phyloP scores from a whole-genome alignment of 2,797 vertebrate species.

The Rhabdomys pumilio region DNA sequence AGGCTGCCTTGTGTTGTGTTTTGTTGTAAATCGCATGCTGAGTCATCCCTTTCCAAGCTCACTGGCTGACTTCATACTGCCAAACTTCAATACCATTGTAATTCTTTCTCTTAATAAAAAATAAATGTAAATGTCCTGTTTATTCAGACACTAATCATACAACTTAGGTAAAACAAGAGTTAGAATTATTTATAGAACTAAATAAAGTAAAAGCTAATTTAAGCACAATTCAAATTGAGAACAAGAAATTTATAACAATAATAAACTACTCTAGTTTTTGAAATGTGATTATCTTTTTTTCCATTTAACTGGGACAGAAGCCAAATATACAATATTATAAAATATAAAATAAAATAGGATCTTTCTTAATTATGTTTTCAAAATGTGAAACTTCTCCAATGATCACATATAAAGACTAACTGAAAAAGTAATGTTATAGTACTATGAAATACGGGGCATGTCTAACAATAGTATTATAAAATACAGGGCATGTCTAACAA shows the following conservation, averaged over 20 bases:
- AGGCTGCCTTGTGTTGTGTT: slow-evolving; percentile 46
- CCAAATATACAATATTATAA: slow-evolving; percentile 65
- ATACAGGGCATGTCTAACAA: not conserved
- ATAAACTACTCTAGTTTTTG: slow-evolving; percentile 64
- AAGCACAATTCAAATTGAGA: not conserved
- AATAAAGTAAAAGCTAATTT: slow-evolving; percentile 46
- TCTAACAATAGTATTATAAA: not conserved
- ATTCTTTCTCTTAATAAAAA: slow-evolving; percentile 3
- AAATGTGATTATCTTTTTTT: slow-evolving; percentile 61
- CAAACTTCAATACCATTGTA: not conserved
- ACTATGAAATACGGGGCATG: not conserved
- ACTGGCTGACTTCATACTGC: not conserved
- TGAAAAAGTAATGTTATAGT: not conserved
- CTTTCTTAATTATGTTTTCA: not conserved
- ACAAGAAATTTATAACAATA: not conserved
- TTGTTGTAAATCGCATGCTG: slow-evolving; percentile 64
- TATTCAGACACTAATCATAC: not conserved
- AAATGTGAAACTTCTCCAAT: not conserved
- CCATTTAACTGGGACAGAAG: slow-evolving; percentile 64
- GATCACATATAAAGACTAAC: not conserved
- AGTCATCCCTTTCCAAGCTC: not conserved
- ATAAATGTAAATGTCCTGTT: not conserved
- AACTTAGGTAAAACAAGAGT: slow-evolving; percentile 35
- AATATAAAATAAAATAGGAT: slow-evolving; percentile 32
- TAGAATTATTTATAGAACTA: not conserved